These are phyloP conservation scores for Columba livia DNA, from an alignment of 2,113 vertebrate genomes.

Conservation along the genomic window DNA sequence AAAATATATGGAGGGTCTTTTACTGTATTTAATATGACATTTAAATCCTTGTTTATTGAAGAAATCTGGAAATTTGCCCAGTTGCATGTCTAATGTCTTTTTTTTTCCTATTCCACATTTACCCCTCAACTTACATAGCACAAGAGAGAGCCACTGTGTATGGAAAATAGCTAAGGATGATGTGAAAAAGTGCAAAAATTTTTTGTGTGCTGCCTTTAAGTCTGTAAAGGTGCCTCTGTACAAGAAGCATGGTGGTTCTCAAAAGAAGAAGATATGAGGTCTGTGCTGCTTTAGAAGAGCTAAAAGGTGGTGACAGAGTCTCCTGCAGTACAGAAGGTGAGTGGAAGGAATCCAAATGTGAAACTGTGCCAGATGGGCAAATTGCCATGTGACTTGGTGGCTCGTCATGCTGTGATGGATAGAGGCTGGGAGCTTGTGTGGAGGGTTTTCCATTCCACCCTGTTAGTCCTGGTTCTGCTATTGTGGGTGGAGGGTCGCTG, in stretches of 20 bases:
- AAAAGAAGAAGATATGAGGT: neutral
- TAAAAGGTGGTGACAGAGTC: neutral
- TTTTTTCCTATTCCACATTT: neutral
- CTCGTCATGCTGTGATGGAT: neutral
- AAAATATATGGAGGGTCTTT: neutral
- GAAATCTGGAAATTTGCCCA: neutral
- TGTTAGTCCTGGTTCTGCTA: neutral
- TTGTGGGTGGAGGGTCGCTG: neutral
- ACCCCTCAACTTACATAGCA: neutral
- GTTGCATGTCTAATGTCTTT: neutral
- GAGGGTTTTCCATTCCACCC: neutral
- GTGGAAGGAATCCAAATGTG: neutral
- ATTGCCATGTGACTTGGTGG: neutral
- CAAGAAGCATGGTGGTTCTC: neutral
- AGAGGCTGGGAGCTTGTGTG: neutral
- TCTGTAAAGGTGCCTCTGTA: neutral
- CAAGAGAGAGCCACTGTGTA: neutral
- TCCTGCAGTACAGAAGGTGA: neutral
- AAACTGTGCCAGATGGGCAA: neutral
- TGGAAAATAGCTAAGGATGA: neutral
- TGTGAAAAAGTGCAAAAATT: neutral
- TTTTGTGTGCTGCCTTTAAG: neutral
- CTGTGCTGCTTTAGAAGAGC: neutral
- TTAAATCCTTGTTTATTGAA: neutral
- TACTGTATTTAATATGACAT: neutral